Evolutionary conservation across 1,140 invertebrate species (phyloP).

Genomic region (Conus ventricosus): DNA sequence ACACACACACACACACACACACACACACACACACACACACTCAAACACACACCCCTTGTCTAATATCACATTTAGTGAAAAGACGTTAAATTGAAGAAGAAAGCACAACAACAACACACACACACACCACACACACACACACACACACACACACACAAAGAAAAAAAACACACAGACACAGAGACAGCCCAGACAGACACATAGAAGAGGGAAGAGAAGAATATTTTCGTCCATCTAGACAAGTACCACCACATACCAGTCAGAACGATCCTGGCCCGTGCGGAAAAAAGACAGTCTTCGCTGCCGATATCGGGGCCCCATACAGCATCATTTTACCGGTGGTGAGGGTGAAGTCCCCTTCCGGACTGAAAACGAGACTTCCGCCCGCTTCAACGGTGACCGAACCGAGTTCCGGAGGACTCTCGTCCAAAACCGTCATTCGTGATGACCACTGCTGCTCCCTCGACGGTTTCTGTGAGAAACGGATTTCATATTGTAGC

Average conservation of each 20-base stretch:
- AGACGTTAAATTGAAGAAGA: too few relatives aligned
- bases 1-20: too few relatives aligned
- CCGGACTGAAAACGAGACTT: slow-evolving; percentile 35
- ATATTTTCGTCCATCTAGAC: too few relatives aligned
- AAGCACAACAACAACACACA: too few relatives aligned
- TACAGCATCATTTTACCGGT: slow-evolving; percentile 35
- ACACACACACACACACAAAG: not conserved
- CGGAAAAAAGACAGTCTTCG: slow-evolving; percentile 34
- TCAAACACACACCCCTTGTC: too few relatives aligned
- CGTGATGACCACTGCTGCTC: not conserved
- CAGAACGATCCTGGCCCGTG: slow-evolving; percentile 32
- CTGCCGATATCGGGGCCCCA: slow-evolving; percentile 41
- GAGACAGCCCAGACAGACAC: too few relatives aligned
- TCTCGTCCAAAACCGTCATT: slow-evolving; percentile 37
- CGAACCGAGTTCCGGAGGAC: slow-evolving; percentile 33
- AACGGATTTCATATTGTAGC: not conserved
- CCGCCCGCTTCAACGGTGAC: slow-evolving; percentile 36
- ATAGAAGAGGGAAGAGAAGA: too few relatives aligned
- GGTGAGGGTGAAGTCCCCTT: slow-evolving; percentile 36
- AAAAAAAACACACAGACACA: too few relatives aligned
- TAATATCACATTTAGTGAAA: too few relatives aligned
- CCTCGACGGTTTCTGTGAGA: not conserved
- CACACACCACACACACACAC: not conserved
- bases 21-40: too few relatives aligned
- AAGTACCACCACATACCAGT: not conserved